Percentiles rank a stretch among this genome's conserved stretches.
These are phyloP conservation scores for Limosa lapponica DNA, from an alignment of 2,797 vertebrate species.

Conservation along the genomic window DNA sequence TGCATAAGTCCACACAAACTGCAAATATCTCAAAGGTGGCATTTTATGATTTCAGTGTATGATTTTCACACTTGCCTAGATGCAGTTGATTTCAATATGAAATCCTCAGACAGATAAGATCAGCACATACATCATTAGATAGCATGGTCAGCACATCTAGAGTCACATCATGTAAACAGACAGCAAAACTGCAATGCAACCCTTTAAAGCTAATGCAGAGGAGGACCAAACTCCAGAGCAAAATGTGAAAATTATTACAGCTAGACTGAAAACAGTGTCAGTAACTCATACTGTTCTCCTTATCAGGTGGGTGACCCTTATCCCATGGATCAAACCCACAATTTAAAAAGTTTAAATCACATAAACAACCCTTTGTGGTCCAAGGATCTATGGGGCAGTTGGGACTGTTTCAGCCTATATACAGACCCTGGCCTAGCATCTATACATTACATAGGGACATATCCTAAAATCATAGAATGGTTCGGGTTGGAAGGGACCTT, in stretches of 20 bases:
- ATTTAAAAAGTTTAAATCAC: background rate
- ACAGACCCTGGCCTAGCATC: background rate
- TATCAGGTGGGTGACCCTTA: background rate
- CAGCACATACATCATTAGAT: background rate
- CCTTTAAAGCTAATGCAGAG: background rate
- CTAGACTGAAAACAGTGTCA: background rate
- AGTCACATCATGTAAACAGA: background rate
- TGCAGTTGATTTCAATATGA: background rate
- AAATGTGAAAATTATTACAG: background rate
- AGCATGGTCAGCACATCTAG: background rate
- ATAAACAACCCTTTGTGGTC: background rate
- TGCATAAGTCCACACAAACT: rapidly evolving
- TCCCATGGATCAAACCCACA: background rate
- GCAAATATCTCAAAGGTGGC: background rate
- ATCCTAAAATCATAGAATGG: too few relatives aligned
- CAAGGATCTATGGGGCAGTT: background rate
- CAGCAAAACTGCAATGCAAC: background rate
- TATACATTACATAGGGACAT: background rate
- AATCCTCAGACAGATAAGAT: background rate
- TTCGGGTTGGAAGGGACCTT: too few relatives aligned
- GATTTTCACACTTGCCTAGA: background rate
- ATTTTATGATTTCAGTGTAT: background rate
- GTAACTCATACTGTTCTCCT: background rate
- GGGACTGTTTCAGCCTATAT: background rate
- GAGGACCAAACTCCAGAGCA: background rate